Percentiles rank a stretch among this genome's conserved stretches.
Evolutionary conservation across 2,888 invertebrate genomes (phyloP).

Genomic region (Sussaba pulchella): DNA sequence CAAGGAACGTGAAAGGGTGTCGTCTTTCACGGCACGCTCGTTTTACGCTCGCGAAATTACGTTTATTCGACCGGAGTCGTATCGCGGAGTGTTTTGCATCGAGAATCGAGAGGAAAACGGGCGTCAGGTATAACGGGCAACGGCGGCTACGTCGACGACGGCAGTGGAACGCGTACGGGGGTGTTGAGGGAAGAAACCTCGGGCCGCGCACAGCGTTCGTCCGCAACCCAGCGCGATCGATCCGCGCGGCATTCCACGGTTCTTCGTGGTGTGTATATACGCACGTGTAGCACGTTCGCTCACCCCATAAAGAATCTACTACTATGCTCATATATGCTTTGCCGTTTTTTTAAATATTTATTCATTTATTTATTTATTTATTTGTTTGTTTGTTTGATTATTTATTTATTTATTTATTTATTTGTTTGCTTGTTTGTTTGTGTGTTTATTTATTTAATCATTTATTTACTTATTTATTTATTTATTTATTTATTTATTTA

Average conservation of each 20-base stretch:
- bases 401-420: not conserved
- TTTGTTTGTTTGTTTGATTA: too few relatives aligned
- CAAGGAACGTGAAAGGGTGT: too few relatives aligned
- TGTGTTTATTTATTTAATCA: too few relatives aligned
- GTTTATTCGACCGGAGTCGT: too few relatives aligned
- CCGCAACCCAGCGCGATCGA: conserved; percentile 60
- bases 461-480: too few relatives aligned
- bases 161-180: conserved; percentile 49
- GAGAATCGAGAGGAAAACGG: conserved; percentile 50
- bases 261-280: conserved; percentile 10
- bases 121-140: conserved; percentile 57
- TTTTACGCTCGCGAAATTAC: too few relatives aligned
- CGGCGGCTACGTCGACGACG: conserved; percentile 26
- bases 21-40: too few relatives aligned
- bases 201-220: conserved; percentile 61
- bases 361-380: too few relatives aligned
- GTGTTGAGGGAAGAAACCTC: conserved; percentile 48
- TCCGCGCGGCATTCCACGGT: conserved; percentile 38
- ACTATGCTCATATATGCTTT: not conserved
- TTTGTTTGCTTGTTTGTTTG: too few relatives aligned
- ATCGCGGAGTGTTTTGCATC: conserved; percentile 18
- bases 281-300: conserved; percentile 1
- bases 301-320: not conserved
- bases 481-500: too few relatives aligned
- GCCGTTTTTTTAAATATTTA: conserved; percentile 4